Evolutionary conservation across 1,140 invertebrate genomes (phyloP).

Genomic region (Idris sp.): DNA sequence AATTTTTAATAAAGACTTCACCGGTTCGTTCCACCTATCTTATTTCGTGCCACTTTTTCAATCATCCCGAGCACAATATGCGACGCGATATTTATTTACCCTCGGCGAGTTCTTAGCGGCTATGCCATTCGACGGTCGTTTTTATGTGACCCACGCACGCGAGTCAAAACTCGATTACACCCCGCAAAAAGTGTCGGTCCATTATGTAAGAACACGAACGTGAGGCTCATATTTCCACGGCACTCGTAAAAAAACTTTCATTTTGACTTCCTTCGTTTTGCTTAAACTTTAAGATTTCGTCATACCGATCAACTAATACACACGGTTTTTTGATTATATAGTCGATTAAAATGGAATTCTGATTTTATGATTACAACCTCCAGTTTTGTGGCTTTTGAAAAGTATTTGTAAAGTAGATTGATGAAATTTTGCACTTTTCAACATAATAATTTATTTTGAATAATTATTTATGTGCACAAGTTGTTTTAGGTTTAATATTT

Average conservation of each 20-base stretch:
- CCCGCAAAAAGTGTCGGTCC: constrained; percentile 24
- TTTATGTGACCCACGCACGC: constrained; percentile 35
- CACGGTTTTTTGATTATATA: no score
- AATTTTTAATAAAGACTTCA: constrained; percentile 36
- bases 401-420: no score
- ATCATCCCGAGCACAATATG: constrained; percentile 3
- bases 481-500: no score
- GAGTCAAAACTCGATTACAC: constrained; percentile 35
- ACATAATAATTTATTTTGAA: no score
- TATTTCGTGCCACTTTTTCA: constrained; percentile 22
- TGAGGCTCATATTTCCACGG: constrained; percentile 8
- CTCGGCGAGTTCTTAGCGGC: not conserved
- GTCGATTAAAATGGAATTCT: no score
- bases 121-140: constrained; percentile 10
- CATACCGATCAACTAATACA: no score
- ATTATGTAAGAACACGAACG: constrained; percentile 29
- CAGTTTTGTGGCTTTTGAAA: no score
- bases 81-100: constrained; percentile 20
- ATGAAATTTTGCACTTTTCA: no score
- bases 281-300: not conserved
- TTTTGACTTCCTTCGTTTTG: not conserved
- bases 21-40: constrained; percentile 4
- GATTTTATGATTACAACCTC: no score
- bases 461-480: no score
- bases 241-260: constrained; percentile 5